A percentile compares a stretch with the other conserved stretches of the same genome.
Evolutionary conservation across 2,113 vertebrate genomes (phyloP).

Genomic region (Pantherophis guttatus): DNA sequence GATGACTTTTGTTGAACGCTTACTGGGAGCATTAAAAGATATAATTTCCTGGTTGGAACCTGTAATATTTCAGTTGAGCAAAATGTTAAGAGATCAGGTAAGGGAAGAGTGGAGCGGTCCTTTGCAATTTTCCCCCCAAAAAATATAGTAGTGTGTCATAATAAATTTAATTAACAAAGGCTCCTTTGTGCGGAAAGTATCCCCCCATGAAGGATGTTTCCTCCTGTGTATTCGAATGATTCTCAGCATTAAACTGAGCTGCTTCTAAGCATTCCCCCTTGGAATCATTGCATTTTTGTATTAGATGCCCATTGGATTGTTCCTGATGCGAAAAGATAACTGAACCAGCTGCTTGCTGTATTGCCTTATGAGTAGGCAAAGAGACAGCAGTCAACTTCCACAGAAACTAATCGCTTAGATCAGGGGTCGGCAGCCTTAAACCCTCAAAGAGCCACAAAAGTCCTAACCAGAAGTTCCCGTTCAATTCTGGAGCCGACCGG

Average conservation of each 20-base stretch:
- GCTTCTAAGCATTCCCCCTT: not conserved
- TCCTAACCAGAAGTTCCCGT: too few species aligned
- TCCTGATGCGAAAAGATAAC: not conserved
- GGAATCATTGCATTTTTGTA: not conserved
- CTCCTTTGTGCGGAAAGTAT: not conserved
- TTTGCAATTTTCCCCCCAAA: not conserved
- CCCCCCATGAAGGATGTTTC: not conserved
- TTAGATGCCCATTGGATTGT: not conserved
- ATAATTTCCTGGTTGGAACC: not conserved
- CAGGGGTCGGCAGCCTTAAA: too few species aligned
- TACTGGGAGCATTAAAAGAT: not conserved
- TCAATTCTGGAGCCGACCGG: too few species aligned
- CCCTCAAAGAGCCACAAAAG: too few species aligned
- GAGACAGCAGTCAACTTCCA: not conserved
- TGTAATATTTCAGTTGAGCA: not conserved
- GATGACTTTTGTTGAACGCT: not conserved
- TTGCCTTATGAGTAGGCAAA: not conserved
- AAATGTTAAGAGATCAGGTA: not conserved
- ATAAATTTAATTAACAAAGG: not conserved
- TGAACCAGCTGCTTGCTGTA: not conserved
- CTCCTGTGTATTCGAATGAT: not conserved
- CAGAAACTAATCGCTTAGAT: not conserved
- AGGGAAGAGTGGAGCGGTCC: not conserved
- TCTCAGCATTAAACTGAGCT: not conserved
- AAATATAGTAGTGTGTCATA: not conserved